These are phyloP conservation scores for Styela clava DNA, from an alignment of 23 tunicate species.

Conservation along the genomic window DNA sequence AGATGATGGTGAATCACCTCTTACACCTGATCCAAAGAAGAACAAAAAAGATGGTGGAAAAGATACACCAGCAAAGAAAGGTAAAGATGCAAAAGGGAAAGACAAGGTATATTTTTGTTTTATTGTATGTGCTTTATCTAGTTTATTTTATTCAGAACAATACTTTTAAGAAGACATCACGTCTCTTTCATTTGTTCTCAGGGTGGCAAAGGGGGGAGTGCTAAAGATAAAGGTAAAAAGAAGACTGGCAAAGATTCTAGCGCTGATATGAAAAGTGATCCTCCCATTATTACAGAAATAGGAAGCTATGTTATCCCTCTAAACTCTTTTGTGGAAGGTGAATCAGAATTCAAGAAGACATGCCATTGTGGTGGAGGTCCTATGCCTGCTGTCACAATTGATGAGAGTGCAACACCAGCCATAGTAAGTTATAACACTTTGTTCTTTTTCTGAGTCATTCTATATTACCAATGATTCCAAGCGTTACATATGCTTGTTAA, in stretches of 20 bases:
- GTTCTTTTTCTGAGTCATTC: too few species aligned
- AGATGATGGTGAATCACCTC: not conserved
- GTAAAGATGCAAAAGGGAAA: slow-evolving; percentile 54
- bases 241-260: slow-evolving; percentile 29
- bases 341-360: slow-evolving; percentile 5
- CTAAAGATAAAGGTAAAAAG: slow-evolving; percentile 52
- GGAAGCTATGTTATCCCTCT: slow-evolving; percentile 38
- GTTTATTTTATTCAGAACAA: not conserved
- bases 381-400: slow-evolving; percentile 39
- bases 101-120: slow-evolving; percentile 35
- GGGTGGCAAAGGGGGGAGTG: slow-evolving; percentile 39
- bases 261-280: slow-evolving; percentile 47
- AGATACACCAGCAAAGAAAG: slow-evolving; percentile 41
- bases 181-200: not conserved
- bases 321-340: slow-evolving; percentile 54
- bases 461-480: too few species aligned
- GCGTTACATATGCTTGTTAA: too few species aligned
- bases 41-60: slow-evolving; percentile 31
- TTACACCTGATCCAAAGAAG: slow-evolving; percentile 34
- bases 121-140: not conserved
- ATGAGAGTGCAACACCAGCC: slow-evolving; percentile 14
- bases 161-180: too few species aligned
- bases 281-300: slow-evolving; percentile 46
- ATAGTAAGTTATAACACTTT: too few species aligned
- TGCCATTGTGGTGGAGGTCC: slow-evolving; percentile 86